Evolutionary conservation across 2,113 vertebrate species (phyloP).

Genomic region (Forbesichthys papilliferus): DNA sequence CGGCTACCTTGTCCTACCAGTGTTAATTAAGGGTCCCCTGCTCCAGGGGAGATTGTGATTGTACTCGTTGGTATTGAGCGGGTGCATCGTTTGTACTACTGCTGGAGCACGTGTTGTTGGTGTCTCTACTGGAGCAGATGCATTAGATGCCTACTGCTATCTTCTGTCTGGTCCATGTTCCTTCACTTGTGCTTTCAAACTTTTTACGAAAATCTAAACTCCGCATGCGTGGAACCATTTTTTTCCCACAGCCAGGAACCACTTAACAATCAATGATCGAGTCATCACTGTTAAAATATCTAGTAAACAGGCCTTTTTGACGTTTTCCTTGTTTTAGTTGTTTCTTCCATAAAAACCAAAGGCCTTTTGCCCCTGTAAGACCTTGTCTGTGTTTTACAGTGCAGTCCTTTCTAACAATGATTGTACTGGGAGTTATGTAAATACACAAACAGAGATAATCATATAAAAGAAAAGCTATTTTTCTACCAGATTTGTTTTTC

Average conservation of each 20-base stretch:
- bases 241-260: not conserved
- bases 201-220: constrained; percentile 39
- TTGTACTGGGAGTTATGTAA: constrained; percentile 69
- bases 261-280: constrained; percentile 29
- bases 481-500: constrained; percentile 77
- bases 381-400: constrained; percentile 50
- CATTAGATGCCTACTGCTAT: too few relatives aligned
- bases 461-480: constrained; percentile 73
- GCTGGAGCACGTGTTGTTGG: too few relatives aligned
- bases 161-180: too few relatives aligned
- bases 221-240: not conserved
- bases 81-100: too few relatives aligned
- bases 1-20: too few relatives aligned
- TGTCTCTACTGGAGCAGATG: too few relatives aligned
- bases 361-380: constrained; percentile 67
- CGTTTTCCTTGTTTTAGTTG: constrained; percentile 49
- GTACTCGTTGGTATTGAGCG: too few relatives aligned
- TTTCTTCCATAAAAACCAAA: constrained; percentile 71
- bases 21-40: too few relatives aligned
- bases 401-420: constrained; percentile 63
- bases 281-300: constrained; percentile 33
- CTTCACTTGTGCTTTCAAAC: not conserved
- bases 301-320: constrained; percentile 46
- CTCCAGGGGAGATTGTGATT: too few relatives aligned
- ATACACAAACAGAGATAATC: constrained; percentile 56